Evolutionary conservation across 2,888 invertebrate genomes (phyloP).

Genomic region (Parnassius apollo): DNA sequence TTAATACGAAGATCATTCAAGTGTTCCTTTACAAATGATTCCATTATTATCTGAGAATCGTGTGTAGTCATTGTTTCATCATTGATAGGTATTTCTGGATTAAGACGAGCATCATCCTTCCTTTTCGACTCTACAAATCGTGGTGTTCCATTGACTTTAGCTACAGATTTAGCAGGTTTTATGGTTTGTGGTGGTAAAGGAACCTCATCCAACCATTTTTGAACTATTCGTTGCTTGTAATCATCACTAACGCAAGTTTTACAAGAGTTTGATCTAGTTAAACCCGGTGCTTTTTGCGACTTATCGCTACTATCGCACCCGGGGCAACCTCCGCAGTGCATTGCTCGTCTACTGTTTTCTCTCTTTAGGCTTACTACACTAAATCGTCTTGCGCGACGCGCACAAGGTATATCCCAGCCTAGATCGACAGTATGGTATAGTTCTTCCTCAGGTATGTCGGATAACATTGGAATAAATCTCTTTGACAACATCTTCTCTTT

Average conservation of each 20-base stretch:
- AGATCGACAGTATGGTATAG: conserved; percentile 71
- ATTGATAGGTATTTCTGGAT: conserved; percentile 40
- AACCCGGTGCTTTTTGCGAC: conserved; percentile 50
- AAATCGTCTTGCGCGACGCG: conserved; percentile 75
- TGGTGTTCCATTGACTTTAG: conserved; percentile 71
- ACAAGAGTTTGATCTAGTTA: conserved; percentile 75
- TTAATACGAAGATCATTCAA: conserved; percentile 28
- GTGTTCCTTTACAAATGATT: conserved; percentile 41
- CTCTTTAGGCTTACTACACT: conserved; percentile 82
- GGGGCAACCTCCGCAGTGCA: conserved; percentile 84
- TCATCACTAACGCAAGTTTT: conserved; percentile 82
- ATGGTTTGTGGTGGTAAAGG: conserved; percentile 60
- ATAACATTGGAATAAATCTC: conserved; percentile 88
- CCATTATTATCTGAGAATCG: conserved; percentile 34
- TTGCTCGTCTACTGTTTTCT: conserved; percentile 81
- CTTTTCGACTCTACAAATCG: conserved; percentile 55
- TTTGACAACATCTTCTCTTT: conserved; percentile 93
- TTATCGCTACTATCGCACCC: conserved; percentile 78
- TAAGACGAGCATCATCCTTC: conserved; percentile 41
- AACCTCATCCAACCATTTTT: conserved; percentile 88
- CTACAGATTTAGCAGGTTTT: conserved; percentile 57
- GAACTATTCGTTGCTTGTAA: conserved; percentile 87
- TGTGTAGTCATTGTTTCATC: conserved; percentile 31
- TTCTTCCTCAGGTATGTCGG: conserved; percentile 91
- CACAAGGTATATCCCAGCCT: conserved; percentile 73